A percentile compares a stretch with the other conserved stretches of the same genome.
These are phyloP conservation scores for Galemys pyrenaicus DNA, from an alignment of 2,113 vertebrate genomes.

Conservation along the genomic window DNA sequence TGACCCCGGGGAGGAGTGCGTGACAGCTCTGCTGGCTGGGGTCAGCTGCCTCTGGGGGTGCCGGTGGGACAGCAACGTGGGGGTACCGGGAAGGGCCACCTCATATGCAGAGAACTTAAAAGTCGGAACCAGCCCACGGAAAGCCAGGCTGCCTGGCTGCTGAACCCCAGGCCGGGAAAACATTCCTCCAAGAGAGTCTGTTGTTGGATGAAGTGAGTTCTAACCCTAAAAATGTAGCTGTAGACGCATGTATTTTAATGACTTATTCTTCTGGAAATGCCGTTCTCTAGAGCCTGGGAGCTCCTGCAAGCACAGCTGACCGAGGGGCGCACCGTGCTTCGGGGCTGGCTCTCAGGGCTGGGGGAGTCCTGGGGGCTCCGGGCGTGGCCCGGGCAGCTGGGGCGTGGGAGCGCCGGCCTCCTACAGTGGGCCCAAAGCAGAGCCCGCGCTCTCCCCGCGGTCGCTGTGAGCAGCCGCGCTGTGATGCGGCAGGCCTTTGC, in stretches of 20 bases:
- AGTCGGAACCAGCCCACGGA: not conserved
- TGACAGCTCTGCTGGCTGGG: fast-evolving
- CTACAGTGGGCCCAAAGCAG: fast-evolving
- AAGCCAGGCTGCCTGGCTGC: not conserved
- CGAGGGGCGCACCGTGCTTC: too few relatives aligned
- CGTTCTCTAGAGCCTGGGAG: too few relatives aligned
- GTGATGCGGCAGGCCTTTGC: not conserved
- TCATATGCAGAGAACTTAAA: not conserved
- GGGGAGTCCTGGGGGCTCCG: too few relatives aligned
- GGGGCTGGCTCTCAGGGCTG: too few relatives aligned
- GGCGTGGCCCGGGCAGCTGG: fast-evolving
- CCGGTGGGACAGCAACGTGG: not conserved
- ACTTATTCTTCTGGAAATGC: not conserved
- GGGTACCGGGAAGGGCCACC: fast-evolving
- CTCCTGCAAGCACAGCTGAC: too few relatives aligned
- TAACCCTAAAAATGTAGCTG: not conserved
- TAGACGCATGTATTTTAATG: not conserved
- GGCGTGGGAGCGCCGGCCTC: not conserved
- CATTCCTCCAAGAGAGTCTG: not conserved
- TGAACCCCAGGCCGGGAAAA: not conserved
- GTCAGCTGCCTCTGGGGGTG: not conserved
- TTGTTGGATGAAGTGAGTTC: not conserved
- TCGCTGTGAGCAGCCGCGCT: fast-evolving
- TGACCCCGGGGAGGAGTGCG: not conserved
- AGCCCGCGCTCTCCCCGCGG: fast-evolving